phyloP scores from a whole-genome alignment of 2,888 invertebrate genomes.

The Lasius platythorax region DNA sequence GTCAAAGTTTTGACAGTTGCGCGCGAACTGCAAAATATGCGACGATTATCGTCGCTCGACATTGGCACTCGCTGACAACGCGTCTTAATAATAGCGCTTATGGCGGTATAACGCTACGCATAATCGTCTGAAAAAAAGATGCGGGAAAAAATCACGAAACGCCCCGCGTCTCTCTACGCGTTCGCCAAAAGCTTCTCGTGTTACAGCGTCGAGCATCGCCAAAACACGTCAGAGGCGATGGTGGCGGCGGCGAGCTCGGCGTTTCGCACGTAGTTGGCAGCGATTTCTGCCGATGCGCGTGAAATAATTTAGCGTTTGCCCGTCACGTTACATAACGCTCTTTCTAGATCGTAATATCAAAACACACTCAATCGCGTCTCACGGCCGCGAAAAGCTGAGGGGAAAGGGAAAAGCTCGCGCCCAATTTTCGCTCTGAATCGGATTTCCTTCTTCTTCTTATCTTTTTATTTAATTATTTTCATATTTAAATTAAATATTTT shows the following conservation, averaged over 20 bases:
- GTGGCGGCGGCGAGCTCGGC: slow-evolving; percentile 66
- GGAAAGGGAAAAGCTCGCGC: background rate
- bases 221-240: slow-evolving; percentile 74
- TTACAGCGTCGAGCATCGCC: slow-evolving; percentile 80
- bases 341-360: slow-evolving; percentile 45
- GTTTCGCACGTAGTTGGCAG: slow-evolving; percentile 83
- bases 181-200: slow-evolving; percentile 79
- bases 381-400: background rate
- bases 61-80: slow-evolving; percentile 39
- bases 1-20: slow-evolving; percentile 38
- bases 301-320: slow-evolving; percentile 82
- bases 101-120: slow-evolving; percentile 12
- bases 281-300: slow-evolving; percentile 84
- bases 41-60: slow-evolving; percentile 1
- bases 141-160: slow-evolving; percentile 49
- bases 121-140: slow-evolving; percentile 60
- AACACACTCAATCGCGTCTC: slow-evolving; percentile 24
- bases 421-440: background rate
- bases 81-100: slow-evolving; percentile 45
- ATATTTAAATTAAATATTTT: background rate
- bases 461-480: background rate
- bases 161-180: slow-evolving; percentile 50
- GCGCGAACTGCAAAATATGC: background rate
- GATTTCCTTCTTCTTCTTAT: background rate
- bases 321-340: slow-evolving; percentile 75